Conservation (phyloP, 2,113 vertebrate species). For the Psammodynastes pulverulentus region DNA sequence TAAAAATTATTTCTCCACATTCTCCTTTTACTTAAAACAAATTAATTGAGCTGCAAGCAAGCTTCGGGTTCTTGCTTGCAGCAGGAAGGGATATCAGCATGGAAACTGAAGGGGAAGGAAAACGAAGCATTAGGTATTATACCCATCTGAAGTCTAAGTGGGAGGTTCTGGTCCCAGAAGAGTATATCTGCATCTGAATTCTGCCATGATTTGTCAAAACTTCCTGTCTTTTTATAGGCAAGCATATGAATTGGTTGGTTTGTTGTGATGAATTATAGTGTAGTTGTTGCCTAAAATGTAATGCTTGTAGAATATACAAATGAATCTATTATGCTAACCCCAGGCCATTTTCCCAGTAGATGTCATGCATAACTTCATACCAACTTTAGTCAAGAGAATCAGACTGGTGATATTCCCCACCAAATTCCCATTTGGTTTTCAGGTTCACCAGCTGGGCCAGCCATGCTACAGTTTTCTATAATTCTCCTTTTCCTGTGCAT, state of each 20-base stretch:
- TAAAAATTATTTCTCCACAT: not conserved
- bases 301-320: slow-evolving; percentile 25
- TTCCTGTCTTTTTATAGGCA: not conserved
- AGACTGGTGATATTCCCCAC: not conserved
- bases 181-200: not conserved
- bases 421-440: not conserved
- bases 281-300: slow-evolving; percentile 41
- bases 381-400: not conserved
- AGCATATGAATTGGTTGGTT: slow-evolving; percentile 8
- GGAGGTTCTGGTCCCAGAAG: not conserved
- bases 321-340: slow-evolving; percentile 36
- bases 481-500: not conserved
- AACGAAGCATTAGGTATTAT: not conserved
- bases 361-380: not conserved
- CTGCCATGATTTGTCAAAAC: not conserved
- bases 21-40: not conserved
- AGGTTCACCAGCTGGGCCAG: not conserved
- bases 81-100: no score
- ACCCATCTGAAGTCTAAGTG: not conserved
- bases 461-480: not conserved
- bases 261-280: not conserved
- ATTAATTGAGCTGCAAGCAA: not conserved
- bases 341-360: slow-evolving; percentile 48
- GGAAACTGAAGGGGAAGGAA: not conserved
- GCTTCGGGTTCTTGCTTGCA: no score